Base-by-base conservation (phyloP, 2,888 invertebrate genomes). In the Hirtodrosophila histrioides region DNA sequence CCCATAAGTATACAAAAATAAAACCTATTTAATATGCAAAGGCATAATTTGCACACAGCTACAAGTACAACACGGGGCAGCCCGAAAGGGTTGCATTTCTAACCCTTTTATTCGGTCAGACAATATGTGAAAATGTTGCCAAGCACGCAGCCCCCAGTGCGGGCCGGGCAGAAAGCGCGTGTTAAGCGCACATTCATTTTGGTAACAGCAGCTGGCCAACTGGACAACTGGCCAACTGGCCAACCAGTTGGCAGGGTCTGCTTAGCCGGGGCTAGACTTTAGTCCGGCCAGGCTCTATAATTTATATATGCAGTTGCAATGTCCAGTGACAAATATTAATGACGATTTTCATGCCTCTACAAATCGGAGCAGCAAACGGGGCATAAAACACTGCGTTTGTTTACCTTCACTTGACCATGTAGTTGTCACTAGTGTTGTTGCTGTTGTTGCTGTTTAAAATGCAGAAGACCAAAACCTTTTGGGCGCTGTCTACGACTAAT, bases 251-350 rank as follows among this genome's bases (percentile, higher is more conserved):
- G 27, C 6, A 31, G 9, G 7, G 9, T 9, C 31, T 7, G 23
- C 11, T 37, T 29, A 37, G 55, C 40, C 53, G 3, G 40, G 35
- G 33, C 40, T 31, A 39, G 50, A 29, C 49, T n/a, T n/a, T 17
- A 23, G 35, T 33, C 27, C 46, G 31, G 56, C 48, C 61, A 41
- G 64, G 62, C 55, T 75, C 77, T 71, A 77, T 82, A 84, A 80
- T 86, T 83, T 81, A 83, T 81, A 73, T 80, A 54, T 73, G 71
- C 69, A 68, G 61, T 73, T 71, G 76, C 78, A 82, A 75, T 88
- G 89, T 79, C 82, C 88, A 87, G 89, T 89, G 89, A 89, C 89
- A 89, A 89, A 89, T 89, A 89, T 89, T 89, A 89, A 89, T 89
- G 89, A 89, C 89, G 83, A 86, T 89, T 89, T 88, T 89, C 89